These are phyloP conservation scores for Syngnathoides biaculeatus DNA, from an alignment of 2,113 vertebrate genomes.

Conservation along the genomic window DNA sequence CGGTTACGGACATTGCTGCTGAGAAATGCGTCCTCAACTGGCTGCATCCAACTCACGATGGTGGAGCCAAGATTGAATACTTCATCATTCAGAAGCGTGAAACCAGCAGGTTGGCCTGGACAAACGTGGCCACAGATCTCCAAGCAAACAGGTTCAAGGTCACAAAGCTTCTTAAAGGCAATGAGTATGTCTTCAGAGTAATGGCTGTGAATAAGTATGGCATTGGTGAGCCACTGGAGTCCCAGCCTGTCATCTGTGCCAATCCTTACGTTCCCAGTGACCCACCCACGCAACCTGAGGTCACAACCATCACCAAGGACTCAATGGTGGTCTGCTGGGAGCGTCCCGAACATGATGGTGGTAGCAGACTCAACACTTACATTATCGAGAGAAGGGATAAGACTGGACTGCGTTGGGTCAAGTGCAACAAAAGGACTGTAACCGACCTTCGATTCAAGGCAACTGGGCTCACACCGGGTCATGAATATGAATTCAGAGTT, in stretches of 20 bases:
- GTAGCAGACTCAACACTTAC: conserved; percentile 91
- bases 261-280: conserved; percentile 90
- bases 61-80: conserved; percentile 92
- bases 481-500: conserved; percentile 95
- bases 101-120: conserved; percentile 96
- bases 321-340: conserved; percentile 98
- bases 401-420: conserved; percentile 94
- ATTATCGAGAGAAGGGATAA: conserved; percentile 92
- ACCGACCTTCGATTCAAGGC: conserved; percentile 92
- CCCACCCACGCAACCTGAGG: conserved; percentile 88
- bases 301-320: conserved; percentile 91
- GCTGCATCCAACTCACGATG: conserved; percentile 91
- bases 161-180: conserved; percentile 92
- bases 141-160: conserved; percentile 92
- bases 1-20: conserved; percentile 83
- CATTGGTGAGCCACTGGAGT: conserved; percentile 89
- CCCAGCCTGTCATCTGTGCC: conserved; percentile 83
- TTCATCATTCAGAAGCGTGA: conserved; percentile 94
- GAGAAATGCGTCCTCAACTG: conserved; percentile 95
- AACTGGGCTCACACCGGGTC: conserved; percentile 87
- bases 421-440: conserved; percentile 91
- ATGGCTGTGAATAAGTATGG: conserved; percentile 99
- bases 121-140: conserved; percentile 88
- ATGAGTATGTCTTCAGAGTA: conserved; percentile 96
- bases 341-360: conserved; percentile 91